A percentile compares a stretch with the other conserved stretches of the same genome.
phyloP scores from a whole-genome alignment of 2,113 vertebrate genomes.

The Pitta sordida region DNA sequence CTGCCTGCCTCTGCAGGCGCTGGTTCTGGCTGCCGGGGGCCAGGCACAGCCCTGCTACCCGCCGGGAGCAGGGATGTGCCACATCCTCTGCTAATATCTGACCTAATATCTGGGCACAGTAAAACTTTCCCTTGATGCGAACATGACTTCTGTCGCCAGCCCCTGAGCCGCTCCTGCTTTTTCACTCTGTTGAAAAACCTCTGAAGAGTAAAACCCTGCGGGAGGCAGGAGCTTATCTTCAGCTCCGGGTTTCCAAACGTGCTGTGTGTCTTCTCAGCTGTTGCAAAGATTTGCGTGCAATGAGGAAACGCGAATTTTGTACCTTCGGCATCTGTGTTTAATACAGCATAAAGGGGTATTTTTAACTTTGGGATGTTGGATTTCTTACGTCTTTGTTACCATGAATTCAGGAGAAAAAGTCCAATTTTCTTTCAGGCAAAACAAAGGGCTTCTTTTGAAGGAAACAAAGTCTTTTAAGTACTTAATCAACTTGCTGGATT shows the following conservation, averaged over 20 bases:
- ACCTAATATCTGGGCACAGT: background rate
- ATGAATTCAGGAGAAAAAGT: background rate
- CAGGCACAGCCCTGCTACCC: background rate
- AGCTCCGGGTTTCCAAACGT: background rate
- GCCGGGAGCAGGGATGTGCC: background rate
- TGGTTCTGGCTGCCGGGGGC: background rate
- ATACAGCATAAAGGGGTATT: slow-evolving; percentile 74
- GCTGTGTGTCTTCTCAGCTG: slow-evolving; percentile 83
- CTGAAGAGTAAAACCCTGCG: background rate
- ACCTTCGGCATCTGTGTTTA: slow-evolving; percentile 80
- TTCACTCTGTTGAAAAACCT: background rate
- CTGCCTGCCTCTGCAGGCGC: background rate
- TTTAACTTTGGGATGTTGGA: slow-evolving; percentile 71
- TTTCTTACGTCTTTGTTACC: background rate
- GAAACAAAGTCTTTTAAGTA: background rate
- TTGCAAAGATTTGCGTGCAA: slow-evolving; percentile 75
- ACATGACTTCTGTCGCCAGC: background rate
- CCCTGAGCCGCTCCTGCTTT: background rate
- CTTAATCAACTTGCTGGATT: background rate
- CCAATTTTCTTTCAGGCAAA: background rate
- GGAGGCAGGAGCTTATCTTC: slow-evolving; percentile 45
- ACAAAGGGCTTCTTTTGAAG: slow-evolving; percentile 20
- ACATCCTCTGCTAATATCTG: background rate
- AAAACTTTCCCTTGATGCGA: background rate
- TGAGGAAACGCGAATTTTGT: slow-evolving; percentile 74